Percentiles rank a stretch among this genome's conserved stretches.
Evolutionary conservation across 2,113 vertebrate genomes (phyloP).

Genomic region (Parotia lawesii): DNA sequence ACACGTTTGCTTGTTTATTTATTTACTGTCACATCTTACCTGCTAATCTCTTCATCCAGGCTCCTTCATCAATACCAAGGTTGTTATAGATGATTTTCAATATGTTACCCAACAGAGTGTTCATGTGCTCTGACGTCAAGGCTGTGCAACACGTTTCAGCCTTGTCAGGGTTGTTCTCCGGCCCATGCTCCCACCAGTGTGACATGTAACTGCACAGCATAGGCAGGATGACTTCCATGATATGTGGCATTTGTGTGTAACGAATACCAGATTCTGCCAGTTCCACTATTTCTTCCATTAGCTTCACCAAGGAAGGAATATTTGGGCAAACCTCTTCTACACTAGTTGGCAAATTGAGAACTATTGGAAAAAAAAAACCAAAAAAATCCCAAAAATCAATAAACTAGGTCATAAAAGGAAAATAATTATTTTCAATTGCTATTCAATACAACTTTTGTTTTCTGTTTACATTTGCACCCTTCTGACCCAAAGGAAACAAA

Average conservation of each 20-base stretch:
- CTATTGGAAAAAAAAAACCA: slow-evolving; percentile 32
- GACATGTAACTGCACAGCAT: slow-evolving; percentile 97
- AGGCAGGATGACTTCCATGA: slow-evolving; percentile 94
- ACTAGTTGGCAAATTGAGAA: slow-evolving; percentile 78
- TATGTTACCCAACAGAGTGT: slow-evolving; percentile 91
- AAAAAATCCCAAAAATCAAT: not conserved
- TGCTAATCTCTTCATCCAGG: slow-evolving; percentile 96
- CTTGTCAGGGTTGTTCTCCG: slow-evolving; percentile 78
- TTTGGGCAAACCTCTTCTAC: slow-evolving; percentile 86
- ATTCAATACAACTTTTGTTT: not conserved
- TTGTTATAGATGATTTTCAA: slow-evolving; percentile 97
- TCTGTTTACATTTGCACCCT: not conserved
- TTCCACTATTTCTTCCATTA: slow-evolving; percentile 91
- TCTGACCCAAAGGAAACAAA: not conserved
- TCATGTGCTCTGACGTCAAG: slow-evolving; percentile 91
- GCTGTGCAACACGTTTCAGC: slow-evolving; percentile 86
- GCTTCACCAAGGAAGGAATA: slow-evolving; percentile 87
- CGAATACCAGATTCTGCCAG: slow-evolving; percentile 90
- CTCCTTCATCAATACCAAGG: slow-evolving; percentile 91
- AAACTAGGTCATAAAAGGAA: not conserved
- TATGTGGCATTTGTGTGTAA: slow-evolving; percentile 94
- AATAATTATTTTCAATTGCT: not conserved
- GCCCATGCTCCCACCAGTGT: slow-evolving; percentile 95
- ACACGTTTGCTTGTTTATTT: not conserved
- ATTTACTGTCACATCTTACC: slow-evolving; percentile 68